Evolutionary conservation across 2,797 vertebrate genomes (phyloP), one percentile per base, ranked within the genome.

Genomic region (Gallinago solitaria): DNA sequence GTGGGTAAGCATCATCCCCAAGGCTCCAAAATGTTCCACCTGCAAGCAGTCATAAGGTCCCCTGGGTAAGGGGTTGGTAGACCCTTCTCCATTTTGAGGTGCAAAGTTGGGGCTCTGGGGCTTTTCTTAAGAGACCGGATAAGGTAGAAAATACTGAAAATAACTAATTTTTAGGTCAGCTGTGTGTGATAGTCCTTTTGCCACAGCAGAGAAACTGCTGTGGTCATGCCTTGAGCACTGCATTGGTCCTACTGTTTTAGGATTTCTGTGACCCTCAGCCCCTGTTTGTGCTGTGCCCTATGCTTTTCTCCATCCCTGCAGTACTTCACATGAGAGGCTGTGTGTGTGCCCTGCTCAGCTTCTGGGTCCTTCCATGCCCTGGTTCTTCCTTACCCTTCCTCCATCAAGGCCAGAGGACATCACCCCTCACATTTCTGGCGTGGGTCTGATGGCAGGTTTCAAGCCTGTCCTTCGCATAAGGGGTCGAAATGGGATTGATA

Each of bases 1-100:
- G 96, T 97, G 63, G 96, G 96, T 97, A 95, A 96, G 95, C 16
- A 39, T 63, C 54, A 53, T 16, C 24, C 33, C 11, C 0, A 0
- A 33, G 24, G 6, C 3, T 61, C 68, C 69, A 53, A 35, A 77
- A 16, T 4, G 4, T 65, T 54, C 25, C 73, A 21, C 41, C 9
- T 1, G 16, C 5, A 37, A 35, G 35, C 25, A 69, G 59, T 5
- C 75, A 30, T 12, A 6, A 33, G 15, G 39, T 71, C 3, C 25
- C 16, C 32, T 28, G 50, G 37, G 61, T 18, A 35, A 56, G 9
- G 50, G 53, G 9, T 48, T 77, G 17, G 45, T 5, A 32, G 65
- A 48, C 3, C 37, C 13, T 86, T 75, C 19, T 11, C 19, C 21
- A 12, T 47, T 47, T 47, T 47, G 21, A 6, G n/a, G 4, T 24